Conservation (phyloP, 2,113 vertebrate species). For the Mugil cephalus region DNA sequence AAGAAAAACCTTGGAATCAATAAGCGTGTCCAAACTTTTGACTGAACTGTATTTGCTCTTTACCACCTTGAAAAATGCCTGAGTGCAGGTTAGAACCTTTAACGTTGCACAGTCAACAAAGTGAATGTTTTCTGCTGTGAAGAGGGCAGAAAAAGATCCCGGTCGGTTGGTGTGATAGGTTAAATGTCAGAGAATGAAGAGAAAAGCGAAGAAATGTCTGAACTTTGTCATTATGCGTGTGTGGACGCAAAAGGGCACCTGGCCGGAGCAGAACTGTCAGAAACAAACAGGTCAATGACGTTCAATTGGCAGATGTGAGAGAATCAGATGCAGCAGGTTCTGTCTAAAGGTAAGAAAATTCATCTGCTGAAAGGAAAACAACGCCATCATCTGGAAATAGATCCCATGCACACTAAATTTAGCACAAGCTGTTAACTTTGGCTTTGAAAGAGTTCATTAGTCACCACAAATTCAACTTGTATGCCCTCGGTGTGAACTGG, state of each 20-base stretch:
- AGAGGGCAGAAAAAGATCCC: slow-evolving; percentile 8
- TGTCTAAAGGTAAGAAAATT: slow-evolving; percentile 52
- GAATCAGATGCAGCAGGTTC: slow-evolving; percentile 12
- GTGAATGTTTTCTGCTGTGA: not conserved
- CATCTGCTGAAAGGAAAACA: slow-evolving; percentile 18
- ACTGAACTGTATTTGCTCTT: slow-evolving; percentile 2
- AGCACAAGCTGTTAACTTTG: slow-evolving; percentile 19
- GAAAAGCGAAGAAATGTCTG: not conserved
- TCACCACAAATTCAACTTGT: slow-evolving; percentile 32
- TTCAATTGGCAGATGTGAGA: slow-evolving; percentile 31
- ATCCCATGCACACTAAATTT: slow-evolving; percentile 2
- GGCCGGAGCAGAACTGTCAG: slow-evolving; percentile 32
- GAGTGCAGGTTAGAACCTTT: slow-evolving; percentile 25
- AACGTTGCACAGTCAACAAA: not conserved
- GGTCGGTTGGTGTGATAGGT: slow-evolving; percentile 27
- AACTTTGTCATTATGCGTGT: slow-evolving; percentile 24
- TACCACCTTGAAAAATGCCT: not conserved
- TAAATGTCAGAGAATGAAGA: slow-evolving; percentile 48
- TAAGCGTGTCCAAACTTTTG: not conserved
- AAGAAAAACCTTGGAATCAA: not conserved
- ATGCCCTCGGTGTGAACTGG: slow-evolving; percentile 29
- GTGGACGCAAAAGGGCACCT: slow-evolving; percentile 59
- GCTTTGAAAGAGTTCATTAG: slow-evolving; percentile 45
- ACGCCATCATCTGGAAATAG: slow-evolving; percentile 4
- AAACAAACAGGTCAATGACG: slow-evolving; percentile 45